Evolutionary conservation across 2,888 invertebrate species (phyloP).

Genomic region (Ellobium chinense): DNA sequence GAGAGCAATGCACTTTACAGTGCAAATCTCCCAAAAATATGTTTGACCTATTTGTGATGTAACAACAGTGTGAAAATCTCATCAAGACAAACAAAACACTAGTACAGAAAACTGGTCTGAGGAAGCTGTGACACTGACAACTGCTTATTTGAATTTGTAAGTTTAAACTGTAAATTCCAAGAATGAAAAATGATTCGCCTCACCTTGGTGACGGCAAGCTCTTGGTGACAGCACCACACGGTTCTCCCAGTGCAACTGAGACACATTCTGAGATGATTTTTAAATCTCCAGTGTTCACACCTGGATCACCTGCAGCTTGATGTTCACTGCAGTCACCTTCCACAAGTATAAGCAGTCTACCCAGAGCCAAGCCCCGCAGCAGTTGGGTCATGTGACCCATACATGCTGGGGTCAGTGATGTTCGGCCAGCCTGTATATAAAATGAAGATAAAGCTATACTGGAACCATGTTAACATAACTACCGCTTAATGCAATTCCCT

Average conservation of each 20-base stretch:
- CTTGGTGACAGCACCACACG: not conserved
- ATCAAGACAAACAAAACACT: not conserved
- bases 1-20: too few species aligned
- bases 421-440: not conserved
- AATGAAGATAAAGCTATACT: not conserved
- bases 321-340: not conserved
- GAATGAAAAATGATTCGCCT: not conserved
- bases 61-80: not conserved
- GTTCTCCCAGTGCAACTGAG: not conserved
- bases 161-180: not conserved
- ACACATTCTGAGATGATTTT: slow-evolving; percentile 2
- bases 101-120: too few species aligned
- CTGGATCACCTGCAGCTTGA: not conserved
- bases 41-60: too few species aligned
- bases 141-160: too few species aligned
- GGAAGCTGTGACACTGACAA: too few species aligned
- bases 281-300: not conserved
- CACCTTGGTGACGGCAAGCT: slow-evolving; percentile 20
- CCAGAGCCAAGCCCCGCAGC: slow-evolving; percentile 22
- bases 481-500: not conserved
- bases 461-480: not conserved
- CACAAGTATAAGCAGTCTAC: slow-evolving; percentile 20
- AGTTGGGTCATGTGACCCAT: slow-evolving; percentile 26
- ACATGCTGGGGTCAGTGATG: not conserved
- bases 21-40: too few species aligned